phyloP scores from a whole-genome alignment of 2,113 vertebrate genomes.

The Nothocercus nigrocapillus region DNA sequence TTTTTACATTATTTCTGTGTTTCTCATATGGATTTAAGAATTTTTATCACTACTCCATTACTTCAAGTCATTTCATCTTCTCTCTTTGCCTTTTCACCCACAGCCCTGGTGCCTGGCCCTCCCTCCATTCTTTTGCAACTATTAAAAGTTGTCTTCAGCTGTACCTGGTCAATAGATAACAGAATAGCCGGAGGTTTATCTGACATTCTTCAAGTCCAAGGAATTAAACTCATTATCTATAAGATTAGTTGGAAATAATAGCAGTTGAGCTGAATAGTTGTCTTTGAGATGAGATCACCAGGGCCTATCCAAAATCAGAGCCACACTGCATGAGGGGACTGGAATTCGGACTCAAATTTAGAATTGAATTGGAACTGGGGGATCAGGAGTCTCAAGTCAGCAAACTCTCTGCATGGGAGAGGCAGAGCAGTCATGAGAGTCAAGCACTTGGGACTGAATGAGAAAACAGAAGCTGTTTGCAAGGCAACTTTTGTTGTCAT shows the following conservation, averaged over 20 bases:
- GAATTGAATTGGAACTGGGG: neutral
- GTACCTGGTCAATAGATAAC: neutral
- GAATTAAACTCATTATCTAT: neutral
- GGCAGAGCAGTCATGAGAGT: neutral
- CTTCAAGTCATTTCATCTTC: neutral
- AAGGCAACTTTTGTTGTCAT: neutral
- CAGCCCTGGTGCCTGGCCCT: neutral
- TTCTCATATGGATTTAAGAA: neutral
- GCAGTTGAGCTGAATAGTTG: neutral
- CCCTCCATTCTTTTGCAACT: neutral
- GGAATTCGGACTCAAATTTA: neutral
- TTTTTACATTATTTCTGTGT: neutral
- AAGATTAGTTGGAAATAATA: neutral
- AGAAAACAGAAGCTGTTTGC: neutral
- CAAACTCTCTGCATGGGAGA: neutral
- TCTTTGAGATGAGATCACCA: neutral
- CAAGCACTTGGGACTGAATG: neutral
- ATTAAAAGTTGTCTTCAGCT: neutral
- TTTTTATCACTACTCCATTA: neutral
- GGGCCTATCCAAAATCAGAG: neutral
- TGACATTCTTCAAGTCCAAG: neutral
- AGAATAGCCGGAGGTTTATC: neutral
- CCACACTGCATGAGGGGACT: rapidly evolving
- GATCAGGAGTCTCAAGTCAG: neutral
- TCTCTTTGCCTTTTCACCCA: neutral